phyloP scores from a whole-genome alignment of 1,140 invertebrate species.

The Oreohelix idahoensis region DNA sequence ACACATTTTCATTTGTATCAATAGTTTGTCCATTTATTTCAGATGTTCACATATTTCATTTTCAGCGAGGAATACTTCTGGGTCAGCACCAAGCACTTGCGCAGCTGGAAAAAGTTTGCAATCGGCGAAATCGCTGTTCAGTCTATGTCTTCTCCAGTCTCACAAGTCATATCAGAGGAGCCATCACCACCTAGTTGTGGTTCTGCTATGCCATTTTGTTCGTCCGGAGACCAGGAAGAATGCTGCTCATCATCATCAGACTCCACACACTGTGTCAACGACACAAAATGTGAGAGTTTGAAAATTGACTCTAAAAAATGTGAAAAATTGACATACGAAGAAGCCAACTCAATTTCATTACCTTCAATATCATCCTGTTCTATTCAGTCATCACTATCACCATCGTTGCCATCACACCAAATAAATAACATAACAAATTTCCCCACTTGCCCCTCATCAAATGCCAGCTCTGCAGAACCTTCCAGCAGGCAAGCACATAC shows the following conservation, averaged over 20 bases:
- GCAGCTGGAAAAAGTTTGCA: slow-evolving; percentile 71
- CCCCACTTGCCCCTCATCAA: not conserved
- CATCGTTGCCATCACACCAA: not conserved
- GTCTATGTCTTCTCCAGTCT: not conserved
- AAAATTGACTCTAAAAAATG: not conserved
- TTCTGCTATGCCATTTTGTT: not conserved
- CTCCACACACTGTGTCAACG: not conserved
- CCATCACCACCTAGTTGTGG: not conserved
- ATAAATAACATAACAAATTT: not conserved
- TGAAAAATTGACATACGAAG: not conserved
- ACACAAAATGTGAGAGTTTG: not conserved
- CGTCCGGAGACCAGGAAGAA: not conserved
- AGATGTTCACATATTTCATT: not conserved
- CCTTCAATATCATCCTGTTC: not conserved
- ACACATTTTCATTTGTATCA: too few relatives aligned
- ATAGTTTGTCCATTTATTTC: not conserved
- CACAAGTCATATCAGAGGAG: not conserved
- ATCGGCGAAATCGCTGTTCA: slow-evolving; percentile 51
- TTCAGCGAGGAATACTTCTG: slow-evolving; percentile 65
- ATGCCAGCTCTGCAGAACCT: not conserved
- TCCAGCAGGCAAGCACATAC: not conserved
- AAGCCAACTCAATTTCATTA: not conserved
- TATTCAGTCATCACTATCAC: not conserved
- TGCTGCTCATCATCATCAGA: not conserved
- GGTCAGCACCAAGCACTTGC: slow-evolving; percentile 73